Evolutionary conservation across 2,113 vertebrate genomes (phyloP).

Genomic region (Thalassoma bifasciatum): DNA sequence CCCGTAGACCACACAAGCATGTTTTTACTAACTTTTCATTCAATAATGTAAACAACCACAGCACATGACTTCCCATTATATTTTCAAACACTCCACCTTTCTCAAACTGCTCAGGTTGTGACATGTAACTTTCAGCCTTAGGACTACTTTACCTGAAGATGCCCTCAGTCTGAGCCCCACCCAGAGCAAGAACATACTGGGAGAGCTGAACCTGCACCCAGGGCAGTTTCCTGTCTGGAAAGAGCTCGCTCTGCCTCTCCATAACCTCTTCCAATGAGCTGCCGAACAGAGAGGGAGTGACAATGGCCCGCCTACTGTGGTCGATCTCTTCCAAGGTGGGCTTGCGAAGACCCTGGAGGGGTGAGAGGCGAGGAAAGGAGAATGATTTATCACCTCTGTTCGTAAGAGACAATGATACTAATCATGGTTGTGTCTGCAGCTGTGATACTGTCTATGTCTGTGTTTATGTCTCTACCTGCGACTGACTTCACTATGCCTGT

Average conservation of each 20-base stretch:
- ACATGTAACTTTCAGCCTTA: conserved; percentile 18
- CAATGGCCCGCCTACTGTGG: conserved; percentile 87
- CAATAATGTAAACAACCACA: conserved; percentile 28
- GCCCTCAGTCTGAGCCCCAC: conserved; percentile 90
- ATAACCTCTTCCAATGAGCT: conserved; percentile 92
- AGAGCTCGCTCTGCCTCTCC: conserved; percentile 88
- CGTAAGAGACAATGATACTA: conserved; percentile 28
- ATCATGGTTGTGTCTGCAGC: conserved; percentile 47
- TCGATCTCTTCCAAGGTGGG: conserved; percentile 90
- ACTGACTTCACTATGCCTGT: conserved; percentile 52
- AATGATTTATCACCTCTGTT: conserved; percentile 52
- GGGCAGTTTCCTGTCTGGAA: conserved; percentile 88
- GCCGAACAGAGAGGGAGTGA: conserved; percentile 90
- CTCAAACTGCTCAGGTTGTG: conserved; percentile 17
- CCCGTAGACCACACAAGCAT: conserved; percentile 66
- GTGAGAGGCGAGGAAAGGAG: conserved; percentile 12
- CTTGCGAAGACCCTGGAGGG: conserved; percentile 87
- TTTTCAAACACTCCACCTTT: conserved; percentile 32
- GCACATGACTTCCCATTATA: conserved; percentile 28
- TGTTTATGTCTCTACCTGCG: conserved; percentile 60
- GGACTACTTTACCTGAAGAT: conserved; percentile 89
- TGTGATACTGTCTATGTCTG: conserved; percentile 49
- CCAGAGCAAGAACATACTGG: conserved; percentile 88
- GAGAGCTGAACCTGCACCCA: conserved; percentile 94
- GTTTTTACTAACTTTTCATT: conserved; percentile 43